phyloP scores from a whole-genome alignment of 2,797 vertebrate genomes.

The Gambusia yucatana region DNA sequence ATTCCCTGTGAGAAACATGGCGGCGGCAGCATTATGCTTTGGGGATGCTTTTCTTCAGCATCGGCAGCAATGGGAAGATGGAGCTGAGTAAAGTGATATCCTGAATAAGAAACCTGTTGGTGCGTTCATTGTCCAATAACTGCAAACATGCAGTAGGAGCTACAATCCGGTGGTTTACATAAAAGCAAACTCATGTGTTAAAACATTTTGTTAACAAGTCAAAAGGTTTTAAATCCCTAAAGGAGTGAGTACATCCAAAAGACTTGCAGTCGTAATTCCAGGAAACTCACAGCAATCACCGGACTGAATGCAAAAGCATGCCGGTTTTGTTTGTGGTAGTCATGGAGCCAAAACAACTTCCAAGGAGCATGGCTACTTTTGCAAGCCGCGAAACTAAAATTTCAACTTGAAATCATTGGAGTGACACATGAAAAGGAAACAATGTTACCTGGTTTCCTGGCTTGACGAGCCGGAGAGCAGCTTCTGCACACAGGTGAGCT shows the following conservation, averaged over 20 bases:
- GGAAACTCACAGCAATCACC: not conserved
- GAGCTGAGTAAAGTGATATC: not conserved
- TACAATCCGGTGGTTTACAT: not conserved
- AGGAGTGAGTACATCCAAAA: not conserved
- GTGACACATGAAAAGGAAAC: not conserved
- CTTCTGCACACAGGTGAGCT: slow-evolving; percentile 94
- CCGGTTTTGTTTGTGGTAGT: not conserved
- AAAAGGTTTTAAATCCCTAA: not conserved
- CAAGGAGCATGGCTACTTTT: not conserved
- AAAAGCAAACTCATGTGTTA: not conserved
- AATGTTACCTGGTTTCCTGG: slow-evolving; percentile 92
- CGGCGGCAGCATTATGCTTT: not conserved
- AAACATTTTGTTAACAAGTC: not conserved
- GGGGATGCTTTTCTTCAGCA: not conserved
- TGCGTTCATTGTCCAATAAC: not conserved
- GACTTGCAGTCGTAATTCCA: not conserved
- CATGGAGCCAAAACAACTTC: not conserved
- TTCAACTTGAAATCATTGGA: too few relatives aligned
- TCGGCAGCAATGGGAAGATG: not conserved
- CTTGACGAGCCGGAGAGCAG: slow-evolving; percentile 94
- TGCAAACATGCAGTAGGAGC: not conserved
- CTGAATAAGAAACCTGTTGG: not conserved
- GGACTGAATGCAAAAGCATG: not conserved
- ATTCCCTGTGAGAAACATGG: not conserved
- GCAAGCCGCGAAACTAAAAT: too few relatives aligned